Conservation (phyloP, 1,140 invertebrate genomes). For the Nasonia longicornis region DNA sequence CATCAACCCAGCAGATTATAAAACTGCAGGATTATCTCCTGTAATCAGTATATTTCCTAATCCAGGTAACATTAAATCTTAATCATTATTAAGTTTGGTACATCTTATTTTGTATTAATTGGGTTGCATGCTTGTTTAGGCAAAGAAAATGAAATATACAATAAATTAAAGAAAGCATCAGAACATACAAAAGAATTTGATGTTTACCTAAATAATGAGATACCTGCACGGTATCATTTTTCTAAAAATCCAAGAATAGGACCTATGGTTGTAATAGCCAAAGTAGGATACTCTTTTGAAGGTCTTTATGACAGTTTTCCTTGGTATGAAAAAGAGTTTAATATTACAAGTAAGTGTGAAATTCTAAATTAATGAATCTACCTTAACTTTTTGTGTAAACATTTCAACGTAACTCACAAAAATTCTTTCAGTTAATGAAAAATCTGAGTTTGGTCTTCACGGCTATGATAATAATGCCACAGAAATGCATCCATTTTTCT, state of each 20-base stretch:
- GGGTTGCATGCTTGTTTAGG: slow-evolving; percentile 56
- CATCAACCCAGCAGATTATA: slow-evolving; percentile 69
- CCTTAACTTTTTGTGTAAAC: neutral
- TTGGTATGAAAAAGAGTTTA: slow-evolving; percentile 67
- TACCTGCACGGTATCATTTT: slow-evolving; percentile 73
- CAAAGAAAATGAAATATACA: slow-evolving; percentile 68
- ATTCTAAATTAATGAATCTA: slow-evolving; percentile 22
- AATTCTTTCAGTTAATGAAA: slow-evolving; percentile 63
- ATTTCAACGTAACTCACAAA: slow-evolving; percentile 35
- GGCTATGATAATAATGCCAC: slow-evolving; percentile 74
- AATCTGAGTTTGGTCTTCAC: slow-evolving; percentile 74
- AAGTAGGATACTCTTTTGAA: slow-evolving; percentile 73
- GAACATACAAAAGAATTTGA: slow-evolving; percentile 65
- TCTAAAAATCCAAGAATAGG: slow-evolving; percentile 72
- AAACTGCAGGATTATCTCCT: slow-evolving; percentile 65
- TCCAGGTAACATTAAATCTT: slow-evolving; percentile 59
- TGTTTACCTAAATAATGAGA: slow-evolving; percentile 73
- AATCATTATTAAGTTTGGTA: slow-evolving; percentile 57
- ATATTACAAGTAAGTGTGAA: slow-evolving; percentile 63
- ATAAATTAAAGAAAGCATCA: slow-evolving; percentile 68
- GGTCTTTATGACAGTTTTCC: slow-evolving; percentile 66
- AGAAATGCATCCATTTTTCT: slow-evolving; percentile 78
- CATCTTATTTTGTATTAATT: slow-evolving; percentile 37
- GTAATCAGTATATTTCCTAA: slow-evolving; percentile 71
- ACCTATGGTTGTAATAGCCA: slow-evolving; percentile 72